These are phyloP conservation scores for Hyalella azteca DNA, from an alignment of 2,888 invertebrate species.

Conservation along the genomic window DNA sequence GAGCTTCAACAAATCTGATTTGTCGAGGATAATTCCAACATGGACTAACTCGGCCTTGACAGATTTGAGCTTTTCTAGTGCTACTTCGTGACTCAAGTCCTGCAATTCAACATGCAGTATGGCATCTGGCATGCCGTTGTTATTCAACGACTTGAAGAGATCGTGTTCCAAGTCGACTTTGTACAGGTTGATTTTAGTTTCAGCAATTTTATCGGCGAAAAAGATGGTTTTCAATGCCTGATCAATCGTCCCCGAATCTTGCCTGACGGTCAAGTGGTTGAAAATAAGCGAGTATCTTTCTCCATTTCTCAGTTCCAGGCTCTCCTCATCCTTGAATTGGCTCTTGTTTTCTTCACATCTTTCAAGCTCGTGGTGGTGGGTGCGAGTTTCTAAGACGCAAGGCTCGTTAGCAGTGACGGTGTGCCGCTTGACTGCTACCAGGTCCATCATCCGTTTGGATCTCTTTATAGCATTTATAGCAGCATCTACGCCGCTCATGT, in stretches of 20 bases:
- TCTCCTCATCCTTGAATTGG: neutral
- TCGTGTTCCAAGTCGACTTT: no score
- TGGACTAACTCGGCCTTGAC: neutral
- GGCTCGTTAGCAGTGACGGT: no score
- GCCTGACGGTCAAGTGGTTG: neutral
- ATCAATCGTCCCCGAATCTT: neutral
- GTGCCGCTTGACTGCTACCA: no score
- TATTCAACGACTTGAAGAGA: no score
- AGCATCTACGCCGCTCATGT: neutral
- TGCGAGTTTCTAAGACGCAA: neutral
- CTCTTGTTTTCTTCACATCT: neutral
- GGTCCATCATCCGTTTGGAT: neutral
- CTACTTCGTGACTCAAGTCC: neutral
- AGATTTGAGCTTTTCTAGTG: neutral
- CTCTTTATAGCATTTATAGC: neutral
- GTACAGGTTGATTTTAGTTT: no score
- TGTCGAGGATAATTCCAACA: neutral
- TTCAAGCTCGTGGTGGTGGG: neutral
- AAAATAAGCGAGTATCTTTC: neutral
- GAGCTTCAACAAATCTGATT: neutral
- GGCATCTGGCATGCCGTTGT: no score
- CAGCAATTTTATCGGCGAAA: no score
- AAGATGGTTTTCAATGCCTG: neutral
- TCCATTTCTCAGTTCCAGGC: neutral
- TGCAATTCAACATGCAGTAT: no score